phyloP scores from a whole-genome alignment of 2,113 vertebrate genomes.

The Carlito syrichta region DNA sequence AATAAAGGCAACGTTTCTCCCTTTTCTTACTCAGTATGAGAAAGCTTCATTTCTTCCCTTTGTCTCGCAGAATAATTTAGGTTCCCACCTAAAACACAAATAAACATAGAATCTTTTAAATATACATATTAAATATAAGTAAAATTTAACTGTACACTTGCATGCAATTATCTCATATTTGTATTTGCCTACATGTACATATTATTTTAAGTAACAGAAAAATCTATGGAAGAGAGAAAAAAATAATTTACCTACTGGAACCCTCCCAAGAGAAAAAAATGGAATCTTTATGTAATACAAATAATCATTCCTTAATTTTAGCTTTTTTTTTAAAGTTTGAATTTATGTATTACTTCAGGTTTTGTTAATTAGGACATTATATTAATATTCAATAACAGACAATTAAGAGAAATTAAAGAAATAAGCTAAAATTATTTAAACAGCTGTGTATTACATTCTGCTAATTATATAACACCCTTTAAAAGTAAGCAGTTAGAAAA shows the following conservation, averaged over 20 bases:
- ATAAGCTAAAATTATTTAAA: neutral
- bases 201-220: neutral
- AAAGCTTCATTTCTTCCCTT: slow-evolving; percentile 87
- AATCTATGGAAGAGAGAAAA: neutral
- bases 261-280: neutral
- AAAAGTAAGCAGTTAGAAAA: neutral
- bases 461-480: neutral
- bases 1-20: neutral
- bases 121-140: neutral
- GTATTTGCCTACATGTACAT: neutral
- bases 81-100: slow-evolving; percentile 86
- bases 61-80: slow-evolving; percentile 91
- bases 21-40: slow-evolving; percentile 87
- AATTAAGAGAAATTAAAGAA: slow-evolving; percentile 40
- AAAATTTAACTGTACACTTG: neutral
- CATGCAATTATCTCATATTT: neutral
- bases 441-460: neutral
- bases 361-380: neutral
- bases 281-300: neutral
- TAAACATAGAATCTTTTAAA: neutral
- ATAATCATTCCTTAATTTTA: neutral
- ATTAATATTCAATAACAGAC: neutral
- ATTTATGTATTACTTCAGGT: neutral
- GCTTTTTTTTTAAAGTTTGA: neutral
- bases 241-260: neutral